Evolutionary conservation across 2,113 vertebrate genomes (phyloP), one percentile per base, ranked within the genome.

Genomic region (Castor canadensis): DNA sequence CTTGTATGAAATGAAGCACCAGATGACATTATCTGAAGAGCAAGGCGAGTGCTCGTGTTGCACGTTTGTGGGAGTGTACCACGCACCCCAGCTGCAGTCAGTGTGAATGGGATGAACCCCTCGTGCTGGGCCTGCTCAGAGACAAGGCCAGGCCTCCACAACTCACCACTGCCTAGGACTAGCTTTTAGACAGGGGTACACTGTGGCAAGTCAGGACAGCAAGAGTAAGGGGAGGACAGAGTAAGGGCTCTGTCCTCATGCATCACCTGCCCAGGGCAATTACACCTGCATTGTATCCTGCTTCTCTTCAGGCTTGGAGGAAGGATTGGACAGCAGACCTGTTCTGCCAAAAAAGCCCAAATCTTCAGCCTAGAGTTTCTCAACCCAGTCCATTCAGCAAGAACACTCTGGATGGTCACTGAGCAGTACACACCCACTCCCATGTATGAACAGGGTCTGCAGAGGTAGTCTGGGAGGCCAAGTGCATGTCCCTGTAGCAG

Each of bases 381-480:
- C 22, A 47, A 30, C 35, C 45, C 13, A 0, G 1, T 26, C 19
- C 47, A 49, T 54, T 86, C 43, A 75, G 73, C 30, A 49, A 11
- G 38, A 12, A 47, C 13, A 9, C 22, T 58, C 45, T 16, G 35
- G 60, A 35, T 1, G 8, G 5, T 40, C 38, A 5, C 8, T 0
- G 35, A 32, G 9, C 0, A 0, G 1, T 1, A 10, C 1, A 17
- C 24, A 9, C 30, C 4, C 1, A 10, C 32, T 16, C 6, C 43
- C 40, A 0, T 1, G 28, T 35, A 1, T 1, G 24, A 9, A 6
- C 0, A 1, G 32, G 35, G 7, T 8, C 9, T 1, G 28, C 3
- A 1, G 32, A 62, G 32, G 8, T n/a, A 77, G 30, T 30, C 24
- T 66, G 45, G 54, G 45, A 16, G 72, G 45, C 82, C 35, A 26